Base-by-base conservation (phyloP, 2,888 invertebrate species). In the Ophioninae sp. region DNA sequence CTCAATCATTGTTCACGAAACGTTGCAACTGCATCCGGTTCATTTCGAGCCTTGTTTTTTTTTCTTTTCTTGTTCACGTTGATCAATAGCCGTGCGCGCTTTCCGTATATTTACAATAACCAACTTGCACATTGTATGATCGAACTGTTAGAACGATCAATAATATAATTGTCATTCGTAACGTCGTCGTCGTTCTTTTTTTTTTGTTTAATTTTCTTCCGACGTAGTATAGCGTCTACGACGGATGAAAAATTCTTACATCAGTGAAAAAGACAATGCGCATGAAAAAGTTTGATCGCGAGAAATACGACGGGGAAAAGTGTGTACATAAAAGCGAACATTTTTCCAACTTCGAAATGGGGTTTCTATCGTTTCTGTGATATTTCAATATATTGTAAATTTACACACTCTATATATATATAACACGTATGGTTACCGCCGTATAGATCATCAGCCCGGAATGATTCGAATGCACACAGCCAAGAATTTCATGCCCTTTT, bases 361-460 rank as follows among this genome's bases (percentile, higher is more conserved):
- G 64, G 75, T 84, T 84, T 84, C 81, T 84, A 74, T 84, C 81
- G 81, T 84, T 84, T 84, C 84, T 84, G 84, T 84, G 84, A 84
- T 84, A 84, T 81, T 81, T 76, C 13, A 69, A 83, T 83, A 81
- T 68, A 82, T 73, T 77, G 57, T 74, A 68, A 5, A 69, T 30
- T 13, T 56, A 56, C 39, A 37, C 37, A 23, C n/a, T 72, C 39
- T 61, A 72, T 72, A 61, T 37, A 56, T 56, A 57, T 56, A 69
- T 17, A 61, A 30, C 23, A 37, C 50, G 41, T 64, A 44, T 13
- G 37, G 65, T 44, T 73, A 23, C n/a, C 61, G 17, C 10, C 62
- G 23, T n/a, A 7, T 20, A 23, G 56, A 56, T 75, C 37, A 50
- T 64, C 50, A 64, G 37, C 7, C 20, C 23, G 41, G 56, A 65